Evolutionary conservation across 2,797 vertebrate genomes (phyloP).

Genomic region (Acanthiza pusilla): DNA sequence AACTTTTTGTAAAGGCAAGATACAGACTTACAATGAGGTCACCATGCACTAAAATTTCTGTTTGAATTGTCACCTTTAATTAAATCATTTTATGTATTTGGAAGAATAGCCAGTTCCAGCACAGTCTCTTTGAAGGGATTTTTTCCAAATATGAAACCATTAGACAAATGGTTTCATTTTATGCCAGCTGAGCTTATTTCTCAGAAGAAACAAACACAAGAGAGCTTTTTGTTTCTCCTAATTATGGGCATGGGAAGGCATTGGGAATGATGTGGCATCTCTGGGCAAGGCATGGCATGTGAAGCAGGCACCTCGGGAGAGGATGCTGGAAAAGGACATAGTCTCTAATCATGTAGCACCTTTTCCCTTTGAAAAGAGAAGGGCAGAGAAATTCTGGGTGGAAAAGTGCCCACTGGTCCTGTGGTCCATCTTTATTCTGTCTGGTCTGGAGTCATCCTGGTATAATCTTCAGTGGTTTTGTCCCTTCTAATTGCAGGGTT

Average conservation of each 20-base stretch:
- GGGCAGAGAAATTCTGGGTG: background rate
- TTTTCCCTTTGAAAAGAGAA: background rate
- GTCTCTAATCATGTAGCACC: background rate
- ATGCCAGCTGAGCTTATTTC: conserved; percentile 57
- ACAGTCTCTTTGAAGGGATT: conserved; percentile 21
- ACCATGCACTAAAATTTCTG: conserved; percentile 1
- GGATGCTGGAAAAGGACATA: background rate
- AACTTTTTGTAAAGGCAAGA: conserved; percentile 17
- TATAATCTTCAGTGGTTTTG: background rate
- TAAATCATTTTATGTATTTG: conserved; percentile 57
- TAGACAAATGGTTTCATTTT: conserved; percentile 33
- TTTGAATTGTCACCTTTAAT: conserved; percentile 66
- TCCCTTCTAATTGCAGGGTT: background rate
- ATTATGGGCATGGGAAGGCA: conserved; percentile 16
- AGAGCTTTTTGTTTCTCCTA: background rate
- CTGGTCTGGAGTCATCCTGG: background rate
- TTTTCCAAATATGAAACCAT: conserved; percentile 54
- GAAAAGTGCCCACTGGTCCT: background rate
- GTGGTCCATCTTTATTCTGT: background rate
- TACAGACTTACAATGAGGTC: conserved; percentile 25
- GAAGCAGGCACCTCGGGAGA: background rate
- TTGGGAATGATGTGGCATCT: background rate
- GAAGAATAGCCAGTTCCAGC: conserved; percentile 42
- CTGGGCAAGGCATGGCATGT: background rate
- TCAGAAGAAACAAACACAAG: conserved; percentile 45